These are phyloP conservation scores for Sitobion miscanthi DNA, from an alignment of 1,140 invertebrate genomes.

Conservation along the genomic window DNA sequence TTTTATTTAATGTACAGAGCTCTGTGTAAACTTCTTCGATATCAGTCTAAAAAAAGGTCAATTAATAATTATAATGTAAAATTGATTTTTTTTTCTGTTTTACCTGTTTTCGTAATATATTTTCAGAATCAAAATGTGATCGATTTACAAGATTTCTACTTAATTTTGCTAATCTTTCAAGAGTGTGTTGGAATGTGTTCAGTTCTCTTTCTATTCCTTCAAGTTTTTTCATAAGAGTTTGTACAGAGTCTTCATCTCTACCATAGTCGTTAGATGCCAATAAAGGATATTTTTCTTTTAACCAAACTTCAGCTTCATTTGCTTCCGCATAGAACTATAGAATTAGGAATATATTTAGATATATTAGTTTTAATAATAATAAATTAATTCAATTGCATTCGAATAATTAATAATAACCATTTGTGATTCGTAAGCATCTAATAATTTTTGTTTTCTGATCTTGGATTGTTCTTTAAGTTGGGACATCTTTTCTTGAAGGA, in stretches of 20 bases:
- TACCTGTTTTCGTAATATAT: slow-evolving; percentile 74
- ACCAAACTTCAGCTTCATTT: slow-evolving; percentile 85
- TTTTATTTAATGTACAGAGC: slow-evolving; percentile 74
- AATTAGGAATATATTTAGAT: slow-evolving; percentile 56
- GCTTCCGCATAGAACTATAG: slow-evolving; percentile 84
- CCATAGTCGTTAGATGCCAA: slow-evolving; percentile 79
- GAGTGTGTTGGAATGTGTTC: slow-evolving; percentile 71
- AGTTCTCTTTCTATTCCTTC: slow-evolving; percentile 83
- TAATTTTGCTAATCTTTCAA: slow-evolving; percentile 73
- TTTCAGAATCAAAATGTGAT: slow-evolving; percentile 80
- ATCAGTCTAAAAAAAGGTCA: slow-evolving; percentile 62
- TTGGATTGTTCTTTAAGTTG: slow-evolving; percentile 75
- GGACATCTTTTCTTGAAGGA: slow-evolving; percentile 71
- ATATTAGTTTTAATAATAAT: not conserved
- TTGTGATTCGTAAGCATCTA: slow-evolving; percentile 86
- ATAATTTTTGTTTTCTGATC: slow-evolving; percentile 72
- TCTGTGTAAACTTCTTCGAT: slow-evolving; percentile 75
- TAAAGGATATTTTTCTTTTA: slow-evolving; percentile 80
- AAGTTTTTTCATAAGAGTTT: slow-evolving; percentile 78
- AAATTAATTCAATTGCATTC: not conserved
- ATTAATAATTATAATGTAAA: not conserved
- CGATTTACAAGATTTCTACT: slow-evolving; percentile 73
- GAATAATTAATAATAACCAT: slow-evolving; percentile 66
- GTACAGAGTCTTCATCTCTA: slow-evolving; percentile 86
- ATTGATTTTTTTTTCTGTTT: not conserved